Evolutionary conservation across 2,888 invertebrate species (phyloP), one percentile per base, ranked within the genome.

Genomic region (Agrochola litura): DNA sequence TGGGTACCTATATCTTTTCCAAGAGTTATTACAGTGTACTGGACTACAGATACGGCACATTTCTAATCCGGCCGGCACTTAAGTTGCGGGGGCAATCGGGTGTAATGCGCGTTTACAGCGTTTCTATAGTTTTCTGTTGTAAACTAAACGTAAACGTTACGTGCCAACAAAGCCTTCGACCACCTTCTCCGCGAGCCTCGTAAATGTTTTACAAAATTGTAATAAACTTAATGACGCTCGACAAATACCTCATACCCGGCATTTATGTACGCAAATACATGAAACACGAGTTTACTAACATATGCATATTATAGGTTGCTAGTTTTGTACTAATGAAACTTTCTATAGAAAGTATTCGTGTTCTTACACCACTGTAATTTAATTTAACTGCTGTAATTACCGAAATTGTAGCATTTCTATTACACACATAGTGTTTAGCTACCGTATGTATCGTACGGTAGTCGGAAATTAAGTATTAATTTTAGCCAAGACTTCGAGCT

Each of bases 21-120:
- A 56, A 77, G 77, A 84, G 58, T 81, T 88, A 82, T 83, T 41
- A 73, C 72, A 22, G 3, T 61, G n/a, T 49, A 56, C 69, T 72
- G n/a, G 80, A 91, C 95, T 95, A 96, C 86, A 91, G 81, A 95
- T 96, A 93, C 77, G 85, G 91, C 86, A 75, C 92, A 87, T 89
- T 93, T 93, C 93, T 96, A 96, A 95, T 96, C 95, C 95, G 91
- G 91, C 93, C 92, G 89, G 93, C 95, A 95, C 96, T 96, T 96
- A 95, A 95, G 95, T 94, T 92, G 95, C 92, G 95, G 95, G 94
- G 96, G 95, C 95, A 94, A 95, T 94, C 93, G 95, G 92, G 91
- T 92, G 93, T 92, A 92, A 91, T 93, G 94, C 93, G 92, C 94
- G 91, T 94, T 94, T 93, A 93, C 91, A 93, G 92, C 92, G 91